These are phyloP conservation scores for Cryptotis parvus DNA, from an alignment of 2,113 vertebrate species.

Conservation along the genomic window DNA sequence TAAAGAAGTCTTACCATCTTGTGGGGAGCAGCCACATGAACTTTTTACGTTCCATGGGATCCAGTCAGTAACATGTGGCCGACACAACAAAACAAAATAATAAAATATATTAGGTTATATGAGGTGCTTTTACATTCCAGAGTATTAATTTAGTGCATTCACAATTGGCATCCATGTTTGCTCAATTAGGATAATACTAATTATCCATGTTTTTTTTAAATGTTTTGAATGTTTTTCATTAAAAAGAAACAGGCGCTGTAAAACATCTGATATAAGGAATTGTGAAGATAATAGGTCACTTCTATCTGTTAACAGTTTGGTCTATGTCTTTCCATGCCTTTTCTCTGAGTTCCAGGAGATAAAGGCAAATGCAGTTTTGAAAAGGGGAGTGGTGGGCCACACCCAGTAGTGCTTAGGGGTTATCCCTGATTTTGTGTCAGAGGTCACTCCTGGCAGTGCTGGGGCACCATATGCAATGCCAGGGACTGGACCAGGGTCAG, in stretches of 20 bases:
- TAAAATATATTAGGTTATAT: conserved; percentile 27
- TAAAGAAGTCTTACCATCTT: too few species aligned
- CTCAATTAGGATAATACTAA: not conserved
- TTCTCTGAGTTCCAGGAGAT: not conserved
- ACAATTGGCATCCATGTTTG: not conserved
- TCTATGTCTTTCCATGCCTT: not conserved
- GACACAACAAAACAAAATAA: not conserved
- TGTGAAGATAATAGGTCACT: not conserved
- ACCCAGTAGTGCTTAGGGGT: too few species aligned
- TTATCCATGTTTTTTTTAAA: conserved; percentile 48
- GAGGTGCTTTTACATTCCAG: conserved; percentile 32
- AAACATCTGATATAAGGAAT: conserved; percentile 33
- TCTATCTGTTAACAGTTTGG: conserved; percentile 43
- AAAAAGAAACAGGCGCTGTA: conserved; percentile 18
- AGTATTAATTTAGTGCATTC: conserved; percentile 47
- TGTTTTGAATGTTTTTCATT: conserved; percentile 46
- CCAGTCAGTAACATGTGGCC: too few species aligned
- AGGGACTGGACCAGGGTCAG: too few species aligned
- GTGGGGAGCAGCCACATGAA: too few species aligned
- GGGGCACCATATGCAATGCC: too few species aligned
- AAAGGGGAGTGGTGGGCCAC: not conserved
- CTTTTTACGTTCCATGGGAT: too few species aligned
- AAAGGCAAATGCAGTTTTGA: conserved; percentile 28
- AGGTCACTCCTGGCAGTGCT: too few species aligned
- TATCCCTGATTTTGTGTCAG: too few species aligned